phyloP scores from a whole-genome alignment of 2,888 invertebrate genomes.

The Caenorhabditis angaria region DNA sequence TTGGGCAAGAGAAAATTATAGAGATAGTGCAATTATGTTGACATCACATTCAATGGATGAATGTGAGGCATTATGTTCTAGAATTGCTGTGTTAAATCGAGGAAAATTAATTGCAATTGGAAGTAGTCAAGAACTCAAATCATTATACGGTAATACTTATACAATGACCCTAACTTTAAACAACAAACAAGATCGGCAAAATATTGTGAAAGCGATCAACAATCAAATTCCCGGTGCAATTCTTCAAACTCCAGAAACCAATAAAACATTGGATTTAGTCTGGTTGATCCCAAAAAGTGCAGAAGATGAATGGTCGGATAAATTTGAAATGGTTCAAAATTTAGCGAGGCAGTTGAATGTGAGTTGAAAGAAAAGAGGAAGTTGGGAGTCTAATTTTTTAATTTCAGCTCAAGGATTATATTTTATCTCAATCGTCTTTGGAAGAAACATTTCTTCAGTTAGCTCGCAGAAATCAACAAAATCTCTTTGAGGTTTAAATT shows the following conservation, averaged over 20 bases:
- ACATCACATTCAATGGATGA: slow-evolving; percentile 67
- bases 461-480: too few relatives aligned
- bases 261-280: slow-evolving; percentile 44
- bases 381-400: too few relatives aligned
- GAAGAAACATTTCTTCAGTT: too few relatives aligned
- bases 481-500: too few relatives aligned
- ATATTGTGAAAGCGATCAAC: slow-evolving; percentile 16
- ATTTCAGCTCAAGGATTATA: too few relatives aligned
- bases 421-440: too few relatives aligned
- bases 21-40: slow-evolving; percentile 60
- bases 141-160: slow-evolving; percentile 61
- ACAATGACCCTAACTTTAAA: slow-evolving; percentile 48
- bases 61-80: slow-evolving; percentile 67
- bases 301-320: slow-evolving; percentile 56
- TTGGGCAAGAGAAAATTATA: slow-evolving; percentile 45
- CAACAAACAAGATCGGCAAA: slow-evolving; percentile 13
- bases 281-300: slow-evolving; percentile 55
- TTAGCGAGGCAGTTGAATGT: slow-evolving; percentile 45
- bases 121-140: slow-evolving; percentile 65
- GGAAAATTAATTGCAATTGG: slow-evolving; percentile 68
- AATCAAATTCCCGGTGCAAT: slow-evolving; percentile 19
- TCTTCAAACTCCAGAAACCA: slow-evolving; percentile 40
- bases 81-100: slow-evolving; percentile 68
- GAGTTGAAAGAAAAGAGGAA: too few relatives aligned
- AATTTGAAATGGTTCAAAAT: slow-evolving; percentile 56